These are phyloP conservation scores for Thermophis baileyi DNA, from an alignment of 2,113 vertebrate species.

Conservation along the genomic window DNA sequence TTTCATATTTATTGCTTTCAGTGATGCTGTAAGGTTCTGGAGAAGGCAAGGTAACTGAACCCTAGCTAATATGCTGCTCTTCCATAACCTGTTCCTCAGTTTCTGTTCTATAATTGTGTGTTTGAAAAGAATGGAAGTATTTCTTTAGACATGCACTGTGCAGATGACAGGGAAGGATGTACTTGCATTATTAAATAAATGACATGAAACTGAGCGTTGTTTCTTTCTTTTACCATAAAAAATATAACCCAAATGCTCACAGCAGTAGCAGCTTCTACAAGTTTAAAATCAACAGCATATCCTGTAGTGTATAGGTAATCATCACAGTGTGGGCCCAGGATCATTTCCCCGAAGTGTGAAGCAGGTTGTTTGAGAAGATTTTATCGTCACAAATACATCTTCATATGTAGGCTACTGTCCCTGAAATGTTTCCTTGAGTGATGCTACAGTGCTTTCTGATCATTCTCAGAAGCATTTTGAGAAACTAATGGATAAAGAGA, in stretches of 20 bases:
- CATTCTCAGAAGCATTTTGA: background rate
- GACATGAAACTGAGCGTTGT: background rate
- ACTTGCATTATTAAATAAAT: background rate
- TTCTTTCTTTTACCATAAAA: background rate
- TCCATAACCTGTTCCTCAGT: background rate
- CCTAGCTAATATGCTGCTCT: background rate
- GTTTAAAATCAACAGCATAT: background rate
- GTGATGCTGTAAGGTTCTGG: background rate
- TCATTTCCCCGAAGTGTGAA: background rate
- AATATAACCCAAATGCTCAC: background rate
- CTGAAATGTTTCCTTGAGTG: background rate
- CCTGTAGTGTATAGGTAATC: background rate
- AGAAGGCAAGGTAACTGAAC: background rate
- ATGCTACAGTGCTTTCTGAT: background rate
- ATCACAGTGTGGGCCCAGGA: background rate
- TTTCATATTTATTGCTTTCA: background rate
- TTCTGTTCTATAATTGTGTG: background rate
- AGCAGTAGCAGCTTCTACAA: background rate
- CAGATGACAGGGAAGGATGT: background rate
- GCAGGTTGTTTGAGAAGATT: background rate
- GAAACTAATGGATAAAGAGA: background rate
- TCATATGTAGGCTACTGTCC: background rate
- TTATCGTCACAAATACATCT: background rate
- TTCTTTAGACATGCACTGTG: background rate
- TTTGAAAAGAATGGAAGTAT: background rate